Base-by-base conservation (phyloP, 2,797 vertebrate genomes). In the Eutrigla gurnardus region DNA sequence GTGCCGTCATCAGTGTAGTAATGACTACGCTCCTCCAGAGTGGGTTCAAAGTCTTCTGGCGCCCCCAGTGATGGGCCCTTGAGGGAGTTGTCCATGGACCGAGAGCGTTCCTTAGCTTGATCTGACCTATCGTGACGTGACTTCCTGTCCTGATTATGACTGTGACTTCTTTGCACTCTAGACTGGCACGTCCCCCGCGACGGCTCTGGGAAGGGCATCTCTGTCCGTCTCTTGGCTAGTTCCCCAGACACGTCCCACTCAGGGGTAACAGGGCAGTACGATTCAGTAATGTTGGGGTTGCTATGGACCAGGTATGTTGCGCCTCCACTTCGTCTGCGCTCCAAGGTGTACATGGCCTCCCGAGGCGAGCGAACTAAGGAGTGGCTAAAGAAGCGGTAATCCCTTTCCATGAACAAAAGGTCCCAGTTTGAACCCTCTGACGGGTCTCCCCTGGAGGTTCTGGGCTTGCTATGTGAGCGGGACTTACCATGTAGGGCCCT, bases 211-310 rank as follows among this genome's bases (percentile, higher is more conserved):
- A 99, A 99, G 91, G 97, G 98, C 97, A 99, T 98, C 93, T 99
- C 98, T 25, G 97, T 99, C 89, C 98, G 96, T 88, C 98, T 95
- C 91, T 99, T 99, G 83, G 98, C 98, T 77, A 99, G 86, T 86
- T 99, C 98, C 52, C 97, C 98, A 13, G 98, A 99, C 79, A 99
- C 98, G 1, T 99, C 98, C 98, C 98, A 99, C 86, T 99, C 98
- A 0, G 98, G 98, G 4, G 98, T 97, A 91, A 98, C 96, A 59
- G 97, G 98, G 94, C 98, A 98, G 91, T 96, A 96, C 33, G 98
- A 96, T 92, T 99, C 98, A 6, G 98, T 96, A 88, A 98, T 94
- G 76, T 96, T 98, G 43, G 97, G 95, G 89, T 95, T 99, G 93
- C 97, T 97, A 81, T 98, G 97, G 90, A 98, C 97, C 80, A 98